phyloP scores from a whole-genome alignment of 2,888 invertebrate species.

The Syritta pipiens region DNA sequence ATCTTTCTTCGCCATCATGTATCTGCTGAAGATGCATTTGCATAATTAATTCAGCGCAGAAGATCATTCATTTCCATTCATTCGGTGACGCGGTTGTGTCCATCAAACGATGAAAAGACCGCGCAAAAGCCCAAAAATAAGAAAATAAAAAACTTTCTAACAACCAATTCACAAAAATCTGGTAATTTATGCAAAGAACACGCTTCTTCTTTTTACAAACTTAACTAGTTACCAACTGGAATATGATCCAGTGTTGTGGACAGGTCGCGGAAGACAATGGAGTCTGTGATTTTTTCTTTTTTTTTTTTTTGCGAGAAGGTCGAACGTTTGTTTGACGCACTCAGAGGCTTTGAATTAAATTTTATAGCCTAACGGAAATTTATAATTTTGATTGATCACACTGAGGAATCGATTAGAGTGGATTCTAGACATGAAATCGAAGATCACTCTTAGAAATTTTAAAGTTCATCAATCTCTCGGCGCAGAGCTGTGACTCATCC shows the following conservation, averaged over 20 bases:
- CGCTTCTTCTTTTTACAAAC: conserved; percentile 52
- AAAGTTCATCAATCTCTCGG: too few species aligned
- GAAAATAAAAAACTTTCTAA: conserved; percentile 38
- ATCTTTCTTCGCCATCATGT: not conserved
- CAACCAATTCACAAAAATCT: conserved; percentile 25
- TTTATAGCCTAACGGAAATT: too few species aligned
- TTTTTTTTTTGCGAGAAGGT: too few species aligned
- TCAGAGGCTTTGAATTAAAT: too few species aligned
- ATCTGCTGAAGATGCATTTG: conserved; percentile 18
- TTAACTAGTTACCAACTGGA: conserved; percentile 38
- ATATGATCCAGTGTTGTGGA: not conserved
- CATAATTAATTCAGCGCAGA: conserved; percentile 37
- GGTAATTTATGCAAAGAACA: conserved; percentile 51
- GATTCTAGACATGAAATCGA: too few species aligned
- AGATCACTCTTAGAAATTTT: too few species aligned
- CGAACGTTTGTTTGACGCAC: too few species aligned
- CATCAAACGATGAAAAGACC: not conserved
- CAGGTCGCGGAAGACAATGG: too few species aligned
- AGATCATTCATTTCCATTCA: conserved; percentile 19
- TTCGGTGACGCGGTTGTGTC: not conserved
- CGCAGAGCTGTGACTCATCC: too few species aligned
- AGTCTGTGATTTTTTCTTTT: too few species aligned
- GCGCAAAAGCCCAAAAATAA: conserved; percentile 1
- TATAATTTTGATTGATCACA: too few species aligned
- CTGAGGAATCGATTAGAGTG: too few species aligned